Conservation (phyloP, 2,113 vertebrate genomes). For the Mus musculus region DNA sequence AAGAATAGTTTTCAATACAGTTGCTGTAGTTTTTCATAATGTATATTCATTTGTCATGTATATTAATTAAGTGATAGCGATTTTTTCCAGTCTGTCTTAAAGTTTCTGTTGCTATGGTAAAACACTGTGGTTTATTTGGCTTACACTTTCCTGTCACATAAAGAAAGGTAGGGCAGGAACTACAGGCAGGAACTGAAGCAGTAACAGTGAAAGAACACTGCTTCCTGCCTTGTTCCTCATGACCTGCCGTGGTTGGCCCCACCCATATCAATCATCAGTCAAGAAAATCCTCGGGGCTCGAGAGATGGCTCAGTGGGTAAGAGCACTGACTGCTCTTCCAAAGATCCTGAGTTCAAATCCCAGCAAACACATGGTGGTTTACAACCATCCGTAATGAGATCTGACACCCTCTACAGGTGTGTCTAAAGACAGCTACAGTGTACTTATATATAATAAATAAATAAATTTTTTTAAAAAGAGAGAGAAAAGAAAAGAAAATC, state of each 20-base stretch:
- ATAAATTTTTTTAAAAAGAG: no score
- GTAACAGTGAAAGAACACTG: neutral
- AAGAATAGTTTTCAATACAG: conserved; percentile 17
- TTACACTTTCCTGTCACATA: neutral
- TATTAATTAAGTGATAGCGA: neutral
- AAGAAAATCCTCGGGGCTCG: neutral
- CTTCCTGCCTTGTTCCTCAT: neutral
- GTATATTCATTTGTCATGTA: neutral
- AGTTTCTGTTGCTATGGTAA: neutral
- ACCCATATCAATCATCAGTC: neutral
- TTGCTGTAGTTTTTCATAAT: neutral
- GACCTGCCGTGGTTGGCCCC: neutral
- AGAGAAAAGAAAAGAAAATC: neutral
- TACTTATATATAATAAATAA: no score
- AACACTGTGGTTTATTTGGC: neutral
- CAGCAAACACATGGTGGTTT: no score
- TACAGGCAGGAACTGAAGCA: neutral
- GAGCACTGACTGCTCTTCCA: no score
- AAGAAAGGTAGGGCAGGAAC: neutral
- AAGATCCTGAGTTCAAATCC: no score
- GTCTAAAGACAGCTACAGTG: no score
- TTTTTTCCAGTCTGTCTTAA: neutral
- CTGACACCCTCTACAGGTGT: no score
- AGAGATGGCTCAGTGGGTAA: no score
- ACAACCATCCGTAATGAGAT: no score